Base-by-base conservation (phyloP, 2,113 vertebrate genomes). In the Rostratula benghalensis region DNA sequence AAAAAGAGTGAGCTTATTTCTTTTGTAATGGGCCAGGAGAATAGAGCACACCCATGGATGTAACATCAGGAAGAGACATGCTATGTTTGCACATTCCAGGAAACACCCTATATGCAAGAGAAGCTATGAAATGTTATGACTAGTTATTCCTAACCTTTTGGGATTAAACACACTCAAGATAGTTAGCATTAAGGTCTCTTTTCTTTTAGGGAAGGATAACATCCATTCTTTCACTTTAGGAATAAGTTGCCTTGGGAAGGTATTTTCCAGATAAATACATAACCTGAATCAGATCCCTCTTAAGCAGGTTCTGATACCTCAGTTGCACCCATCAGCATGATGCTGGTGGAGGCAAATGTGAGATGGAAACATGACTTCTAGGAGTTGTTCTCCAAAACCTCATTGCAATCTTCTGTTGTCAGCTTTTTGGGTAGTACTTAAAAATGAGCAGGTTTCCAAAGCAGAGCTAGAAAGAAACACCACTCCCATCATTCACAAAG, bases 341-440 rank as follows among this genome's bases (percentile, higher is more conserved):
- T 86, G 30, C 69, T 79, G 41, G 23, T 89, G 70, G 83, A 82
- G 83, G 80, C 6, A 3, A 54, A 91, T 63, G 70, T 85, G 89
- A 87, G 59, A 94, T 51, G 27, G 76, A 96, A 96, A 85, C 28
- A 35, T 71, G 71, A 90, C 30, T 88, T 90, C 50, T 77, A 67
- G 50, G 48, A 90, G 46, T 23, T 87, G 56, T 79, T 74, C 64
- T 88, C 59, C 59, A 80, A 93, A 93, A 71, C 41, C 10, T 87
- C 67, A 33, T 31, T 91, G 39, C 67, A 87, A 5, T 65, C 74
- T 53, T 92, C 35, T 23, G 17, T 74, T 92, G 83, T 41, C 86
- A 96, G 46, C 24, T 89, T 83, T 73, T 53, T 64, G 43, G 25
- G 37, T 60, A 68, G 53, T 60, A 64, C 81, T 85, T 77, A 69